These are phyloP conservation scores for Drosophila erecta DNA, from an alignment of 1,140 invertebrate genomes.

Conservation along the genomic window DNA sequence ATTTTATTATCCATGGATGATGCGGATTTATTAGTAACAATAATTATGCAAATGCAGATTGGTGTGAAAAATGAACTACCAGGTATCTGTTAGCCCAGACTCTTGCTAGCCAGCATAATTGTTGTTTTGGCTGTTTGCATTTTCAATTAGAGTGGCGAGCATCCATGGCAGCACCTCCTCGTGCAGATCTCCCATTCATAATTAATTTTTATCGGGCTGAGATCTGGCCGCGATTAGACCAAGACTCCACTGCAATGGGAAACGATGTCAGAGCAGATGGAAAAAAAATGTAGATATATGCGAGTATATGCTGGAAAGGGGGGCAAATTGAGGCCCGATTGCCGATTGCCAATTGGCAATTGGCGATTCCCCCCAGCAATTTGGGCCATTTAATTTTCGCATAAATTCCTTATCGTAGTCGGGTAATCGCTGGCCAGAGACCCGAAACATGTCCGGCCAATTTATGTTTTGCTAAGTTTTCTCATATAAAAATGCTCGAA, in stretches of 20 bases:
- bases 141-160: constrained; percentile 66
- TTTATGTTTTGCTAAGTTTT: constrained; percentile 82
- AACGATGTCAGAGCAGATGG: constrained; percentile 62
- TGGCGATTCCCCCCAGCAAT: constrained; percentile 51
- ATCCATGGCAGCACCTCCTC: constrained; percentile 15
- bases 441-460: constrained; percentile 68
- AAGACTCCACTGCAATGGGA: constrained; percentile 43
- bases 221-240: constrained; percentile 72
- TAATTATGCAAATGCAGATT: too few relatives aligned
- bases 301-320: background rate
- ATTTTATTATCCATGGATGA: too few relatives aligned
- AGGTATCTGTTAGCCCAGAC: constrained; percentile 13
- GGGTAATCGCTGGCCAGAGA: constrained; percentile 49
- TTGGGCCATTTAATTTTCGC: constrained; percentile 74
- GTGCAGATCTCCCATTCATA: constrained; percentile 64
- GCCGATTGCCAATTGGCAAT: constrained; percentile 13
- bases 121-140: constrained; percentile 65
- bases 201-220: constrained; percentile 77
- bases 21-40: background rate
- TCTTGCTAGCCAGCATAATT: constrained; percentile 13
- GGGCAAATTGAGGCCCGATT: constrained; percentile 20
- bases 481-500: constrained; percentile 81
- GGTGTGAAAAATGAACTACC: too few relatives aligned
- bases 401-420: constrained; percentile 78
- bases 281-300: background rate